Conservation (phyloP, 2,797 vertebrate genomes). For the Capromys pilorides region DNA sequence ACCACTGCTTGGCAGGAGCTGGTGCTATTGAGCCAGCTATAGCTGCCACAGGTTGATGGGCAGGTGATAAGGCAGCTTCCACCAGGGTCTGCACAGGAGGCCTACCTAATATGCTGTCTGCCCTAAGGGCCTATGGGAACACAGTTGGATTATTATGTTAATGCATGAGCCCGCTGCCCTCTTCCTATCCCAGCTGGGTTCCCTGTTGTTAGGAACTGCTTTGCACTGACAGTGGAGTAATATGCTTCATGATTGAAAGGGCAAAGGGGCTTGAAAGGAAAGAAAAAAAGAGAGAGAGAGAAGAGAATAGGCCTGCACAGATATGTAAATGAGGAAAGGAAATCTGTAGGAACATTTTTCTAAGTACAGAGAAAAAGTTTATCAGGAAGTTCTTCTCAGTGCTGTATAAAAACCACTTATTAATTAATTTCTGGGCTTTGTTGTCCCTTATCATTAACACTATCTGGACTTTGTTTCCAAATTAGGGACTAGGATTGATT, state of each 20-base stretch:
- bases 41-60: conserved; percentile 96
- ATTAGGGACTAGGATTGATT: conserved; percentile 77
- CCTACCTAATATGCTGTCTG: conserved; percentile 98
- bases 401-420: conserved; percentile 47
- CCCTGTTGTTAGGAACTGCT: conserved; percentile 98
- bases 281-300: conserved; percentile 89
- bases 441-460: conserved; percentile 7
- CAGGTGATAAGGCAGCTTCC: conserved; percentile 90
- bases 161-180: conserved; percentile 98
- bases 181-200: conserved; percentile 98
- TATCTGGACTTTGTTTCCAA: conserved; percentile 77
- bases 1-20: conserved; percentile 81
- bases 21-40: conserved; percentile 79
- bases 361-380: conserved; percentile 79
- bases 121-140: conserved; percentile 97
- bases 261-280: conserved; percentile 94
- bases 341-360: conserved; percentile 86
- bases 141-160: conserved; percentile 99
- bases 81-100: conserved; percentile 87
- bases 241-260: conserved; percentile 99
- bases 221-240: conserved; percentile 99
- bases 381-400: conserved; percentile 82
- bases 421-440: conserved; percentile 80
- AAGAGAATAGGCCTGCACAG: conserved; percentile 90
- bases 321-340: conserved; percentile 93